A percentile compares a stretch with the other conserved stretches of the same genome.
phyloP scores from a whole-genome alignment of 2,797 vertebrate genomes.

The Phoxinus dragarum region DNA sequence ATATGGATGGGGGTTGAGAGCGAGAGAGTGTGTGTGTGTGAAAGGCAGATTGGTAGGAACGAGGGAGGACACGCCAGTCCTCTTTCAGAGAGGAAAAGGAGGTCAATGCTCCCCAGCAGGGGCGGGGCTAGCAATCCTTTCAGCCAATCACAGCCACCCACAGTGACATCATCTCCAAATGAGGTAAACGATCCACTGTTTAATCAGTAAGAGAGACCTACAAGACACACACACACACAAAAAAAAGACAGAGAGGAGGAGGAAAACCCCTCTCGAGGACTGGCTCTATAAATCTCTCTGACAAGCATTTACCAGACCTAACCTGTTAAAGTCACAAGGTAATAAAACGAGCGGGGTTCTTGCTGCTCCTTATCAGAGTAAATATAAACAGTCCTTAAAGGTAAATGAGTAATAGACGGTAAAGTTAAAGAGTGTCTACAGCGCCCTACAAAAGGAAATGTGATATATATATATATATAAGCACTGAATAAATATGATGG shows the following conservation, averaged over 20 bases:
- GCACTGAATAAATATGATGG: not conserved
- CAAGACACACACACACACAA: conserved; percentile 44
- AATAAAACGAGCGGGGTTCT: conserved; percentile 54
- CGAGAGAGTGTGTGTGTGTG: not conserved
- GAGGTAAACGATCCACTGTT: conserved; percentile 69
- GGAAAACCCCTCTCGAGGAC: conserved; percentile 21
- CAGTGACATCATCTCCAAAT: conserved; percentile 73
- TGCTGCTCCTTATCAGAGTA: conserved; percentile 38
- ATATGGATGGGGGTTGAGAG: conserved; percentile 9
- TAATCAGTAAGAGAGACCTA: conserved; percentile 66
- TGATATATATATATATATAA: not conserved
- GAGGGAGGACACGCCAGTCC: conserved; percentile 51
- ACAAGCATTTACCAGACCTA: conserved; percentile 40
- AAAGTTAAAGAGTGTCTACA: conserved; percentile 23
- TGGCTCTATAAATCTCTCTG: conserved; percentile 44
- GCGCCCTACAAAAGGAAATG: not conserved
- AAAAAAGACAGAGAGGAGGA: conserved; percentile 42
- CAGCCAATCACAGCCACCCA: conserved; percentile 65
- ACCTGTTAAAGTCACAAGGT: conserved; percentile 48
- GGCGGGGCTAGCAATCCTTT: conserved; percentile 63
- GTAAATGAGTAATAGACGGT: conserved; percentile 18
- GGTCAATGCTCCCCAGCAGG: conserved; percentile 66
- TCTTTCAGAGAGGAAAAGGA: conserved; percentile 67
- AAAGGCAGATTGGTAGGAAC: conserved; percentile 23
- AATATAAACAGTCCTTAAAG: conserved; percentile 27